phyloP scores from a whole-genome alignment of 2,888 invertebrate species.

The Dolomedes plantarius region DNA sequence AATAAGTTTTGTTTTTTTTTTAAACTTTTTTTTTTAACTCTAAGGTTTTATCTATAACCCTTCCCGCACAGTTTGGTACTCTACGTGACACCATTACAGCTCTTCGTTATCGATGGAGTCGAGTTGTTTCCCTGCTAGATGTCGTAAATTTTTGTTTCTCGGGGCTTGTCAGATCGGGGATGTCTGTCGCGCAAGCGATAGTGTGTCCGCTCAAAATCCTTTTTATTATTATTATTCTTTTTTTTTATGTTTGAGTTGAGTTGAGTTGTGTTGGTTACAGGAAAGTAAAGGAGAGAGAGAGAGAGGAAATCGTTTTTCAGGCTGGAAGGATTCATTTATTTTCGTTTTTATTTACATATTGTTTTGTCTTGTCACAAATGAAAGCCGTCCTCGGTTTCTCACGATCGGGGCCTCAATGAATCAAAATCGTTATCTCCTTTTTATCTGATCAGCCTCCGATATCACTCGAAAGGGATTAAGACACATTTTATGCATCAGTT shows the following conservation, averaged over 20 bases:
- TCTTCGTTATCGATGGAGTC: constrained; percentile 69
- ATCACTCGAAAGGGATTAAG: too few relatives aligned
- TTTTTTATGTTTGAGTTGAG: not conserved
- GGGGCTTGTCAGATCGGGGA: constrained; percentile 57
- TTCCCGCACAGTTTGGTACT: constrained; percentile 44
- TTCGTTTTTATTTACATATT: not conserved
- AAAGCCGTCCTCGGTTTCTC: not conserved
- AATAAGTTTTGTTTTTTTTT: constrained; percentile 11
- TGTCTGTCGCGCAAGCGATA: constrained; percentile 60
- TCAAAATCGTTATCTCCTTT: not conserved
- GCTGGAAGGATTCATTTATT: not conserved
- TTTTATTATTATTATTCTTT: not conserved
- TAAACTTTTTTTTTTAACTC: not conserved
- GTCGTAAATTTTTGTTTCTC: constrained; percentile 63
- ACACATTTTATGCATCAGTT: too few relatives aligned
- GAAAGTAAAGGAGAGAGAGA: not conserved
- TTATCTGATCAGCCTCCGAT: not conserved
- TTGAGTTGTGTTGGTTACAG: too few relatives aligned
- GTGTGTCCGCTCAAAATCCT: constrained; percentile 27
- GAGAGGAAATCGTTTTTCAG: constrained; percentile 37
- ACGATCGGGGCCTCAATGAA: not conserved
- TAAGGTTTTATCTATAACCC: constrained; percentile 41
- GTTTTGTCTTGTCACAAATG: not conserved
- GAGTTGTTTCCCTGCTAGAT: constrained; percentile 61
- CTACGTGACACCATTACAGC: constrained; percentile 68